phyloP scores from a whole-genome alignment of 2,797 vertebrate species.

The Myoxocephalus aenaeus region DNA sequence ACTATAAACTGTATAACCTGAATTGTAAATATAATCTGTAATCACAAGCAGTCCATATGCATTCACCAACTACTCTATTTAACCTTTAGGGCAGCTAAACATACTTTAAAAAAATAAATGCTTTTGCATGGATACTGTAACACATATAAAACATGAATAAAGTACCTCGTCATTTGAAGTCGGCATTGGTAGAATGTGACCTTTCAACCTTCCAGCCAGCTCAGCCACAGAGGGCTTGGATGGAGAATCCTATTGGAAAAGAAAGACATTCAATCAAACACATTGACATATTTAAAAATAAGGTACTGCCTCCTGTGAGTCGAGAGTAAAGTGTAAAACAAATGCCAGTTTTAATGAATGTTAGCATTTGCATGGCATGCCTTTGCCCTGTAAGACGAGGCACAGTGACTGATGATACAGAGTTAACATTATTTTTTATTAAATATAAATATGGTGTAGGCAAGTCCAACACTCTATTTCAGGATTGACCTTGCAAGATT shows the following conservation, averaged over 20 bases:
- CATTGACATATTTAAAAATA: neutral
- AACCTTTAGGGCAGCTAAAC: neutral
- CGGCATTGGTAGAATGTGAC: slow-evolving; percentile 81
- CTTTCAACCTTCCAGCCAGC: slow-evolving; percentile 91
- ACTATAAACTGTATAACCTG: too few species aligned
- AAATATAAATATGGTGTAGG: too few species aligned
- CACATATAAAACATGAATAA: neutral
- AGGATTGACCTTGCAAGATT: neutral
- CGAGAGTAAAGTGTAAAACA: too few species aligned
- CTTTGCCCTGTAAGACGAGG: neutral
- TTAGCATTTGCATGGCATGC: too few species aligned
- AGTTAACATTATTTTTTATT: too few species aligned
- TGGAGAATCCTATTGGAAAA: slow-evolving; percentile 77
- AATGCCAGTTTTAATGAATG: neutral
- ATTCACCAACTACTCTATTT: neutral
- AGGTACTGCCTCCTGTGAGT: neutral
- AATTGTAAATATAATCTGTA: neutral
- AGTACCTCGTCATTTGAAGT: slow-evolving; percentile 84
- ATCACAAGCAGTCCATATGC: neutral
- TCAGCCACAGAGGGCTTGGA: slow-evolving; percentile 90
- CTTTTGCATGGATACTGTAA: neutral
- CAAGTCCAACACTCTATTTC: too few species aligned
- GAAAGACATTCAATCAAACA: slow-evolving; percentile 4
- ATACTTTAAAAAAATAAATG: neutral
- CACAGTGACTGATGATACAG: neutral